These are phyloP conservation scores for Lagorchestes hirsutus DNA, from an alignment of 2,797 vertebrate species.

Conservation along the genomic window DNA sequence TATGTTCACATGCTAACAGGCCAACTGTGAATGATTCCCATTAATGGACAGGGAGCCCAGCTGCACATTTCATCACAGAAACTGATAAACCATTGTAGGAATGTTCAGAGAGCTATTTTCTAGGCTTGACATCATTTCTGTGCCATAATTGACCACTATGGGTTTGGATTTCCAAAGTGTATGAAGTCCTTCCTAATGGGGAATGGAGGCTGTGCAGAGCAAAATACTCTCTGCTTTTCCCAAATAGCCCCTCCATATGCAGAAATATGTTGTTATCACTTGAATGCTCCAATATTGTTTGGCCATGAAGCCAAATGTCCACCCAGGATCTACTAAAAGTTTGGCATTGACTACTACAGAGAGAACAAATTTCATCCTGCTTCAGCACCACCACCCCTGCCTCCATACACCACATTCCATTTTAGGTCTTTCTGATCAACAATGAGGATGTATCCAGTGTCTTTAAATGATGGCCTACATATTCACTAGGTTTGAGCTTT, in stretches of 20 bases:
- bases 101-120: slow-evolving; percentile 32
- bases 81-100: slow-evolving; percentile 27
- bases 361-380: background rate
- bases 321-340: slow-evolving; percentile 1
- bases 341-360: slow-evolving; percentile 34
- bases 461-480: slow-evolving; percentile 11
- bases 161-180: background rate
- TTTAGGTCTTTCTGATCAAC: background rate
- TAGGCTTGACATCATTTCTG: slow-evolving; percentile 31
- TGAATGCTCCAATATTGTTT: slow-evolving; percentile 25
- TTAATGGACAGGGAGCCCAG: background rate
- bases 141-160: slow-evolving; percentile 42
- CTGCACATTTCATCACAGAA: slow-evolving; percentile 38
- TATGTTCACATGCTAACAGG: slow-evolving; percentile 29
- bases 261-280: slow-evolving; percentile 29
- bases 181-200: background rate
- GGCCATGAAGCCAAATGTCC: slow-evolving; percentile 10
- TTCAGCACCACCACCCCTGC: background rate
- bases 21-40: slow-evolving; percentile 16
- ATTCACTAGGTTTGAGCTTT: slow-evolving; percentile 17
- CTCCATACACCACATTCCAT: background rate
- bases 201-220: background rate
- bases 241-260: slow-evolving; percentile 6
- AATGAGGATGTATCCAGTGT: slow-evolving; percentile 18
- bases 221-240: background rate